Percentiles rank a stretch among this genome's conserved stretches.
phyloP scores from a whole-genome alignment of 2,888 invertebrate genomes.

The Macaria liturata region DNA sequence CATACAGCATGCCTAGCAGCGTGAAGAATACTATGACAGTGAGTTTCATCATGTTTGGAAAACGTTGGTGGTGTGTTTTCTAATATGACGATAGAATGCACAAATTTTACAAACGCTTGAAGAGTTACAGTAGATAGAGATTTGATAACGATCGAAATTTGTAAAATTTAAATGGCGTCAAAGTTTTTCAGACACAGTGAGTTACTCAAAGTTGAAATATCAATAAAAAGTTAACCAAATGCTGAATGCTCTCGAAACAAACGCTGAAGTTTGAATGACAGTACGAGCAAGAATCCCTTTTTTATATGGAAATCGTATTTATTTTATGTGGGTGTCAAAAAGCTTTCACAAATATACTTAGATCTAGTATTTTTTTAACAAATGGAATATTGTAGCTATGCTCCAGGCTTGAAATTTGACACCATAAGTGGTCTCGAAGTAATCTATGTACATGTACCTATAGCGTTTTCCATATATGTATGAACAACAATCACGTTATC shows the following conservation, averaged over 20 bases:
- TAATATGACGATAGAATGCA: too few relatives aligned
- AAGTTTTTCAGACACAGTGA: too few relatives aligned
- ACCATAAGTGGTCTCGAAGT: slow-evolving; percentile 11
- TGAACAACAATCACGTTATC: too few relatives aligned
- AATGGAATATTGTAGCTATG: too few relatives aligned
- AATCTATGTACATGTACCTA: too few relatives aligned
- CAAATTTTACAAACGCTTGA: too few relatives aligned
- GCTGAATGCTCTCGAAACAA: neutral
- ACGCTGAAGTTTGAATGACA: slow-evolving; percentile 12
- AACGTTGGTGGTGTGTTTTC: neutral
- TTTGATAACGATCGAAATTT: too few relatives aligned
- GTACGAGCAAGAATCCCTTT: slow-evolving; percentile 2
- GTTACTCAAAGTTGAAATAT: neutral
- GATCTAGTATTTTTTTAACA: neutral
- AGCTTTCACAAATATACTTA: slow-evolving; percentile 9
- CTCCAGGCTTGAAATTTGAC: slow-evolving; percentile 10
- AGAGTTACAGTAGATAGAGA: too few relatives aligned
- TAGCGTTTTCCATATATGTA: too few relatives aligned
- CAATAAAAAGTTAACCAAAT: neutral
- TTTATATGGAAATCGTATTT: slow-evolving; percentile 19
- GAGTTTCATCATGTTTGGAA: slow-evolving; percentile 8
- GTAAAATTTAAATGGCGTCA: too few relatives aligned
- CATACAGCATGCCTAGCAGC: slow-evolving; percentile 47
- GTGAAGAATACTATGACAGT: slow-evolving; percentile 6
- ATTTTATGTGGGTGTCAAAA: slow-evolving; percentile 12